Percentiles rank a stretch among this genome's conserved stretches.
Conservation (phyloP, 2,797 vertebrate species). For the Phoeniculus purpureus region DNA sequence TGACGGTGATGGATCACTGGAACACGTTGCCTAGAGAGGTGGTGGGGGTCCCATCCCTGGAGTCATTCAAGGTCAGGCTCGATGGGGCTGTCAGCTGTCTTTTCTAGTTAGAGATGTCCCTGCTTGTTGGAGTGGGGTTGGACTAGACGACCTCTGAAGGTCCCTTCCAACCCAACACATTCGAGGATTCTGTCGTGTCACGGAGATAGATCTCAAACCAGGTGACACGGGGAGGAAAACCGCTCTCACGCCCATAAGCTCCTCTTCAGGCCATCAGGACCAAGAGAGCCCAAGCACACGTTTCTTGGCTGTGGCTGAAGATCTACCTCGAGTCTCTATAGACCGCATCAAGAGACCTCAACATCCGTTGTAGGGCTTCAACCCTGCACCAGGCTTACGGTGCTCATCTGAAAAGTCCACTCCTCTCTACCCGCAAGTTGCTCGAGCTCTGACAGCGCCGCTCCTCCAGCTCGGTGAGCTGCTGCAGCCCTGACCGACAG, state of each 20-base stretch:
- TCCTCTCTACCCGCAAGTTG: not conserved
- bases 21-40: too few species aligned
- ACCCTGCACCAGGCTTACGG: not conserved
- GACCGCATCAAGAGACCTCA: not conserved
- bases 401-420: not conserved
- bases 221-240: fast-evolving
- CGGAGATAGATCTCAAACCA: not conserved
- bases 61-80: too few species aligned
- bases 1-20: too few species aligned
- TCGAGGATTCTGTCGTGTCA: too few species aligned
- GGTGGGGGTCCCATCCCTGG: too few species aligned
- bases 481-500: not conserved
- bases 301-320: not conserved
- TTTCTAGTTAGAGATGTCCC: too few species aligned
- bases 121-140: too few species aligned
- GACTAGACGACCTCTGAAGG: too few species aligned
- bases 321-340: not conserved
- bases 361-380: not conserved
- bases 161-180: too few species aligned
- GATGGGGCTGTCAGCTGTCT: too few species aligned
- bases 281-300: fast-evolving
- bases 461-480: fast-evolving
- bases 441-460: not conserved
- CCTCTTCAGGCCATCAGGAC: not conserved
- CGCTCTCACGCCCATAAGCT: fast-evolving